Evolutionary conservation across 35 echinoderm and acorn worm species (phyloP), one percentile per base, ranked within the genome.

Genomic region (Hemicentrotus pulcherrimus): DNA sequence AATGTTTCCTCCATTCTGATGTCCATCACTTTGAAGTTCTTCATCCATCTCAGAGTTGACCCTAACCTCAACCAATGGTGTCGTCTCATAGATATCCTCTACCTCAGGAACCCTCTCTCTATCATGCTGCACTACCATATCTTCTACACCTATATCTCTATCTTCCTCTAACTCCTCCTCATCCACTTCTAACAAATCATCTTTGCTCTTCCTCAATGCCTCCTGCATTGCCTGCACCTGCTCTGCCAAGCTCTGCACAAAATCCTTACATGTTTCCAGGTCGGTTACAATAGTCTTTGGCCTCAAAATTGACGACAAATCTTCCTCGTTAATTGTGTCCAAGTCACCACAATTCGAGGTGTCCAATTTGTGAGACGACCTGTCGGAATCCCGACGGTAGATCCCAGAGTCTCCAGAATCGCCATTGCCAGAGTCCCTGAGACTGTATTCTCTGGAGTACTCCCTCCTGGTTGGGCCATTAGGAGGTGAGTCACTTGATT

Each of bases 211-310:
- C 46, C 92, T 94, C 86, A 97, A 86, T 60, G 96, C 96, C 71
- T 97, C 97, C 92, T 97, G 97, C 97, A 97, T 97, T 1, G 97
- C 95, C 85, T 97, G 94, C 89, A 97, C 97, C 46, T 97, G 97
- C 46, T 95, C 91, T 0, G 96, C 97, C 95, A 97, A 85, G 86
- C 95, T 96, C 92, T 96, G 95, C 45, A 97, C 97, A 95, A 97
- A 97, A 92, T 97, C 95, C 85, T 95, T 95, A 60, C 97, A 97
- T 28, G 97, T 88, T 78, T 96, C 94, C 24, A 97, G 71, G 88
- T 96, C 96, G 4, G 96, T 96, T 10, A 95, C 95, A 86, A 97
- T 92, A 31, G 78, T 94, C 95, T 92, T 71, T 59, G 94, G 94
- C 58, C 86, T 95, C 48, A 88, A 12, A 31, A 86, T 96, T 32